These are phyloP conservation scores for Tursiops truncatus DNA, from an alignment of 2,113 vertebrate genomes.

Conservation along the genomic window DNA sequence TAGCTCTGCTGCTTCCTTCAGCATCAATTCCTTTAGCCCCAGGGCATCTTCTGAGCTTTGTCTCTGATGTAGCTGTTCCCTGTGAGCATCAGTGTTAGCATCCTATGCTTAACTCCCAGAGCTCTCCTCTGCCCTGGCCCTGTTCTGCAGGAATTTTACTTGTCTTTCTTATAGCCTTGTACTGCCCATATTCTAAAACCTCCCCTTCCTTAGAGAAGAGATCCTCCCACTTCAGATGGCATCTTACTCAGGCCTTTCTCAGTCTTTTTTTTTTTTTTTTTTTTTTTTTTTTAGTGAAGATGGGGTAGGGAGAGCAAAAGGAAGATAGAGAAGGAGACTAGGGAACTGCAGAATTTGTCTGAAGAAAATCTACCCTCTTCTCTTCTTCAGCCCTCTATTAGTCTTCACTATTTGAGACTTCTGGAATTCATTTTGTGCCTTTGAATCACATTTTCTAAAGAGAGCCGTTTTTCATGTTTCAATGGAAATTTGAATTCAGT, in stretches of 20 bases:
- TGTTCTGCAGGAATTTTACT: too few relatives aligned
- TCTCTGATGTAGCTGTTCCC: background rate
- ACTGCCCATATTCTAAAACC: background rate
- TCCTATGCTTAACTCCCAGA: background rate
- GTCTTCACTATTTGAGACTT: background rate
- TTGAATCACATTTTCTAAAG: constrained; percentile 30
- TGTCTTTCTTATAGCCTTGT: background rate
- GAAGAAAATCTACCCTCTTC: background rate
- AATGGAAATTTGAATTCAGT: background rate
- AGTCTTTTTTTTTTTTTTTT: background rate
- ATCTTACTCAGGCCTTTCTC: background rate
- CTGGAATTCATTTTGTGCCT: background rate
- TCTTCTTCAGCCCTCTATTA: background rate
- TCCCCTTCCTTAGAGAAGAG: background rate
- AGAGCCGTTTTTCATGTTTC: background rate
- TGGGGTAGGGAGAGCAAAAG: background rate
- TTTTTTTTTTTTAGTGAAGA: background rate
- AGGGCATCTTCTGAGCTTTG: background rate
- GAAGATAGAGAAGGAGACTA: background rate
- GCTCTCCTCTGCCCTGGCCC: background rate
- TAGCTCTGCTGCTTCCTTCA: too few relatives aligned
- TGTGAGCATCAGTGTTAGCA: background rate
- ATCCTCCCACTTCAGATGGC: background rate
- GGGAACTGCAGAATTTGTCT: background rate
- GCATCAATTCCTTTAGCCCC: too few relatives aligned